A percentile compares a stretch with the other conserved stretches of the same genome.
Conservation (phyloP, 1,140 invertebrate genomes). For the Coptotermes formosanus region DNA sequence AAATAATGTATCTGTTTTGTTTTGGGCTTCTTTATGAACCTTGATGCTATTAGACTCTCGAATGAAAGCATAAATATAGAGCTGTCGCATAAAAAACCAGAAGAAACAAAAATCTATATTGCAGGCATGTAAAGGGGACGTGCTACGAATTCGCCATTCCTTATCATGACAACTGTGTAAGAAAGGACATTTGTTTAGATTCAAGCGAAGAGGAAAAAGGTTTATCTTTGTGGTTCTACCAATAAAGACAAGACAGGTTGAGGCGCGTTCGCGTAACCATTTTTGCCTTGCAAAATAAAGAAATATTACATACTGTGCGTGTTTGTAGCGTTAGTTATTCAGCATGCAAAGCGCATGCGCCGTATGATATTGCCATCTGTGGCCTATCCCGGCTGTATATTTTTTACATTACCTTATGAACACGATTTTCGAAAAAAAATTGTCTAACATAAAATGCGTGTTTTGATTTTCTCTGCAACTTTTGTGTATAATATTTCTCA, state of each 20-base stretch:
- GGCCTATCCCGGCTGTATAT: too few species aligned
- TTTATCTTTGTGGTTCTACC: background rate
- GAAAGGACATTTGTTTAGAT: background rate
- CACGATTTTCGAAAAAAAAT: too few species aligned
- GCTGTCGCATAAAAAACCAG: background rate
- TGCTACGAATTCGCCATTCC: background rate
- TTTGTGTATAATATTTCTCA: too few species aligned
- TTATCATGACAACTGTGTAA: background rate
- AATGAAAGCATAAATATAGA: background rate
- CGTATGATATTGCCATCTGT: too few species aligned
- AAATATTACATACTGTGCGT: too few species aligned
- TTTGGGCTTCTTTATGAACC: background rate
- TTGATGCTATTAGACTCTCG: conserved; percentile 7
- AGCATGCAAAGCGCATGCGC: too few species aligned
- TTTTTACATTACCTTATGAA: too few species aligned
- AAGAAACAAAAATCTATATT: conserved; percentile 3
- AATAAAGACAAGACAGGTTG: background rate
- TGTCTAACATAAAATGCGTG: too few species aligned
- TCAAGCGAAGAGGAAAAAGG: background rate
- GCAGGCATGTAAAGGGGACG: background rate
- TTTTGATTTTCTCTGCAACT: too few species aligned
- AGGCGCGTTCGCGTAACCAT: too few species aligned
- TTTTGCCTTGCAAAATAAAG: too few species aligned
- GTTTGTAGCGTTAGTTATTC: too few species aligned
- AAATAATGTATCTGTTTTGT: background rate